Percentiles rank a stretch among this genome's conserved stretches.
These are phyloP conservation scores for Eupsilia transversa DNA, from an alignment of 2,888 invertebrate genomes.

Conservation along the genomic window DNA sequence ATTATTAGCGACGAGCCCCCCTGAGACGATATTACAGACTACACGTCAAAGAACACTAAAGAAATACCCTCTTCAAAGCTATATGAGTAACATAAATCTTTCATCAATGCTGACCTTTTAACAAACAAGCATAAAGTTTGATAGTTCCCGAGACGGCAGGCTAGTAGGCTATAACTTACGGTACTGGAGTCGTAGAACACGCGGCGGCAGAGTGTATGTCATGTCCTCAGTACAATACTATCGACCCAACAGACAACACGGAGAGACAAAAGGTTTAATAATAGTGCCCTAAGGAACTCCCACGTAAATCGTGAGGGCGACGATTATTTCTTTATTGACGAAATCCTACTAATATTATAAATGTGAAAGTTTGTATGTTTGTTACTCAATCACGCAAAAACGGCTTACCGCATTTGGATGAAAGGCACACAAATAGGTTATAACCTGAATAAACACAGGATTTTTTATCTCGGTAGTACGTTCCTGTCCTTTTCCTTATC, in stretches of 20 bases:
- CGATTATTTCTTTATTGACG: background rate
- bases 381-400: background rate
- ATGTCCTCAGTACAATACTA: slow-evolving; percentile 9
- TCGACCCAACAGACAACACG: background rate
- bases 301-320: too few species aligned
- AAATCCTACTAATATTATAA: background rate
- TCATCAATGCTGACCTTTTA: slow-evolving; percentile 16
- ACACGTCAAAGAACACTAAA: background rate
- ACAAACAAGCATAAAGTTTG: slow-evolving; percentile 1
- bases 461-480: background rate
- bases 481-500: too few species aligned
- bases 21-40: background rate
- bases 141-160: slow-evolving; percentile 2
- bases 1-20: background rate
- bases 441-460: background rate
- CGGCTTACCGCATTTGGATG: background rate
- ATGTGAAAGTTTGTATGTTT: background rate
- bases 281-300: background rate
- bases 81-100: background rate
- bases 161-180: background rate
- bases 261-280: background rate
- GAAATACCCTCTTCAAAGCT: background rate
- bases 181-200: background rate
- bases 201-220: background rate
- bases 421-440: background rate